phyloP scores from a whole-genome alignment of 2,797 vertebrate genomes.

The Podarcis siculus region DNA sequence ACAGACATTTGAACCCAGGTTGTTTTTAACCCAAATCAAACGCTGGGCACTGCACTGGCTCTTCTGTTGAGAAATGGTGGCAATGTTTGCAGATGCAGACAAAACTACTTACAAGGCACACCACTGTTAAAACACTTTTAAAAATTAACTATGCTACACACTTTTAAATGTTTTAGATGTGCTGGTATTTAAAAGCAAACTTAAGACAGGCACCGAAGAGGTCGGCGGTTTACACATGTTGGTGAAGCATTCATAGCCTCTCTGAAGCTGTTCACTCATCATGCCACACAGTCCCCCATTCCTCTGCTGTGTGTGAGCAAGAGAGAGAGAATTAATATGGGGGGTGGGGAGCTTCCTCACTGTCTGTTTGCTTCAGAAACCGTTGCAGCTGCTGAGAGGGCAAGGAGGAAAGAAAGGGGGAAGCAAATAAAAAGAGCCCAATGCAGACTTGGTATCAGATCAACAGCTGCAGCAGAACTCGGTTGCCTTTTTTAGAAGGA shows the following conservation, averaged over 20 bases:
- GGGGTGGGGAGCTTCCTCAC: accelerated
- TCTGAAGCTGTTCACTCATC: conserved; percentile 1
- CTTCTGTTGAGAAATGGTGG: not conserved
- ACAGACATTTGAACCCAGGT: not conserved
- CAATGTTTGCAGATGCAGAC: not conserved
- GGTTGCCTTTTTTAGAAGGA: conserved; percentile 63
- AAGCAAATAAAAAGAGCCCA: not conserved
- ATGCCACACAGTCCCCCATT: not conserved
- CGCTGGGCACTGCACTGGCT: not conserved
- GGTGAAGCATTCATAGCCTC: not conserved
- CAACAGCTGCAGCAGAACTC: conserved; percentile 55
- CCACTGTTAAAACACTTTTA: not conserved
- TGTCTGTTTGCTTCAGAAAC: not conserved
- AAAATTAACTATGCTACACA: not conserved
- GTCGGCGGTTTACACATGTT: not conserved
- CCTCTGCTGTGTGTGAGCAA: not conserved
- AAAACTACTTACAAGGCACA: not conserved
- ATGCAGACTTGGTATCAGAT: conserved; percentile 20
- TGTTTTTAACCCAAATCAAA: not conserved
- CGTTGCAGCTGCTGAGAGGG: not conserved
- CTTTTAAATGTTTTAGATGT: conserved; percentile 11
- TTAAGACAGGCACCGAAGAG: not conserved
- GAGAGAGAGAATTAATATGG: not conserved
- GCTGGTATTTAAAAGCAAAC: conserved; percentile 7
- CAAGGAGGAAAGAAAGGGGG: not conserved